Evolutionary conservation across 2,113 vertebrate species (phyloP).

Genomic region (Periophthalmodon schlosseri): DNA sequence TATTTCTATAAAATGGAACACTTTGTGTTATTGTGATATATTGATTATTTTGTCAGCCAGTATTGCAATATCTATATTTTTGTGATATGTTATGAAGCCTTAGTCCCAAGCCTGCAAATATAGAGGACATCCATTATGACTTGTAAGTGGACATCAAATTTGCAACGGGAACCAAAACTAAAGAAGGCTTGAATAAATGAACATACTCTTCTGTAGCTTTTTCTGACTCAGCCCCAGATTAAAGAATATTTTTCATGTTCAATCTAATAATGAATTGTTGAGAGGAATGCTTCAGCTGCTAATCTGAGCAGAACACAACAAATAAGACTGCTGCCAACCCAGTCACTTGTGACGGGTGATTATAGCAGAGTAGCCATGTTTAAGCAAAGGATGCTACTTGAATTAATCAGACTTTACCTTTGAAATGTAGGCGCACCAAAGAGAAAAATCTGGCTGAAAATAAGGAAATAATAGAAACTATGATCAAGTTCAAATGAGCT

Average conservation of each 20-base stretch:
- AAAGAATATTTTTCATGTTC: neutral
- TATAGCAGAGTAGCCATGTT: slow-evolving; percentile 55
- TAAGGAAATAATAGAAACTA: neutral
- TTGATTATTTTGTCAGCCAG: no score
- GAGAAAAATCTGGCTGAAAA: neutral
- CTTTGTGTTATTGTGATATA: no score
- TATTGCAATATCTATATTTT: no score
- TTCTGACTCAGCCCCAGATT: neutral
- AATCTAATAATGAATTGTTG: neutral
- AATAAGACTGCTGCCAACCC: neutral
- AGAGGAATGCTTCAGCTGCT: neutral
- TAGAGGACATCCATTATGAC: no score
- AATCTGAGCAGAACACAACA: neutral
- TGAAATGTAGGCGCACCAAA: neutral
- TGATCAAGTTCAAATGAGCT: neutral
- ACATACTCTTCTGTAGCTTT: no score
- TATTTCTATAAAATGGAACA: no score
- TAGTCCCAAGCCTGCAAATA: no score
- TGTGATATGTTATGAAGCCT: no score
- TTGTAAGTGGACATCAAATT: no score
- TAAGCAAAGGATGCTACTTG: neutral
- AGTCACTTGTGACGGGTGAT: slow-evolving; percentile 24
- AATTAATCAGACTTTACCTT: neutral
- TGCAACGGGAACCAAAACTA: no score
- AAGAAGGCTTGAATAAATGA: no score